Base-by-base conservation (phyloP, 1,140 invertebrate species). In the Drosophila sucinea region DNA sequence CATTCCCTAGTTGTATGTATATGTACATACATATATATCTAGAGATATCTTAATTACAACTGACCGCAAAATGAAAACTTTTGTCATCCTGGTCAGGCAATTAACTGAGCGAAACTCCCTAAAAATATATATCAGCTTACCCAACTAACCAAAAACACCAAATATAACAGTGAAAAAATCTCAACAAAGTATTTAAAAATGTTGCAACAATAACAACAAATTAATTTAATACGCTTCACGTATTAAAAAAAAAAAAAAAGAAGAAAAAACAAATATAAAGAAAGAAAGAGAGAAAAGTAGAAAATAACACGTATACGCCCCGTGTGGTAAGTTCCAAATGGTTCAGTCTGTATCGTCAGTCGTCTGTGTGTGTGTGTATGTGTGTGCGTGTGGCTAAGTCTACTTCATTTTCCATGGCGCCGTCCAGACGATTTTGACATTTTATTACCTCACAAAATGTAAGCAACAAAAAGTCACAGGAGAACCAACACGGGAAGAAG, bases 341-440 rank as follows among this genome's bases (percentile, higher is more conserved):
- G 4, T 29, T 51, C 23, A 51, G 44, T 51, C 25, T 51, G 25
- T 2, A 38, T 10, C 17, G 17, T 17, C 35, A 38, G 10, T 11
- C 35, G 35, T n/a, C 44, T 47, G 44, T 47, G 7, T 47, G 44
- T 35, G 6, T 35, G 8, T 35, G 8, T 35, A 6, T 47, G 27
- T 44, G 25, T 60, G 11, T 51, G 55, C 32, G 17, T 35, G 44
- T 40, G 55, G 30, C 62, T 57, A 63, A 71, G 33, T 76, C 73
- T 77, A 72, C 77, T 77, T 77, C 77, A 78, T 78, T 78, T 74
- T 66, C 75, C 67, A 64, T 66, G 79, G 79, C 79, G 79, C 76
- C 79, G 76, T 35, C 79, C 77, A 81, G 79, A 79, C 79, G 79
- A 76, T 79, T 79, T 72, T 81, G 76, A 79, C 79, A 81, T 81